A percentile compares a stretch with the other conserved stretches of the same genome.
These are phyloP conservation scores for Tachina grossa DNA, from an alignment of 2,888 invertebrate species.

Conservation along the genomic window DNA sequence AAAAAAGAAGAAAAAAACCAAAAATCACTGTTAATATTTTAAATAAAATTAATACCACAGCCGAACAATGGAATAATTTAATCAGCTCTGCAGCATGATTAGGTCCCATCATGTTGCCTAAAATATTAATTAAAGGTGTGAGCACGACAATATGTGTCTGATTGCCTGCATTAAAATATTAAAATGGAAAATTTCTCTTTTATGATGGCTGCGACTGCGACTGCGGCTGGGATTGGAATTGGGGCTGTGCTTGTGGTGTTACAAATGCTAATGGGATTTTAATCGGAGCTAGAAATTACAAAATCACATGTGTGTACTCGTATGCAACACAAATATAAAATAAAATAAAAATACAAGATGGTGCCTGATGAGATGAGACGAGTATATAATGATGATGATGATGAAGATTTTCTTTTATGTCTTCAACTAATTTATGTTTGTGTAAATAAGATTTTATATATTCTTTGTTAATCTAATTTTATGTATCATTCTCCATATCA, in stretches of 20 bases:
- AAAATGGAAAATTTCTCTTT: constrained; percentile 30
- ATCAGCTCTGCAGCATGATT: neutral
- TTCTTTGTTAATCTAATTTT: constrained; percentile 4
- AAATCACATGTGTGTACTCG: constrained; percentile 1
- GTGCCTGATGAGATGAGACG: neutral
- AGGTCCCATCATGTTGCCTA: neutral
- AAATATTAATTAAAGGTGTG: constrained; percentile 36
- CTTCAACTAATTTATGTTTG: constrained; percentile 34
- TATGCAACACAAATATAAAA: neutral
- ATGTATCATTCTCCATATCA: neutral
- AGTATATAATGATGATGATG: constrained; percentile 23
- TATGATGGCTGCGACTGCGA: neutral
- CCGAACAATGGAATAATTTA: constrained; percentile 2
- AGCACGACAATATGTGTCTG: constrained; percentile 12
- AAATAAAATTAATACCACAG: neutral
- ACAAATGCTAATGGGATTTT: constrained; percentile 54
- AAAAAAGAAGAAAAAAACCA: too few relatives aligned
- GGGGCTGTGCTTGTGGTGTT: neutral
- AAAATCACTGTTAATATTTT: neutral
- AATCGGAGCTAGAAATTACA: constrained; percentile 46
- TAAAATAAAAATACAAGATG: neutral
- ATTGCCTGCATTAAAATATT: neutral
- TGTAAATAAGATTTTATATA: constrained; percentile 35
- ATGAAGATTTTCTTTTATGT: constrained; percentile 33
- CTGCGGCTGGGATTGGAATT: neutral